Evolutionary conservation across 2,797 vertebrate species (phyloP).

Genomic region (Aplochiton taeniatus): DNA sequence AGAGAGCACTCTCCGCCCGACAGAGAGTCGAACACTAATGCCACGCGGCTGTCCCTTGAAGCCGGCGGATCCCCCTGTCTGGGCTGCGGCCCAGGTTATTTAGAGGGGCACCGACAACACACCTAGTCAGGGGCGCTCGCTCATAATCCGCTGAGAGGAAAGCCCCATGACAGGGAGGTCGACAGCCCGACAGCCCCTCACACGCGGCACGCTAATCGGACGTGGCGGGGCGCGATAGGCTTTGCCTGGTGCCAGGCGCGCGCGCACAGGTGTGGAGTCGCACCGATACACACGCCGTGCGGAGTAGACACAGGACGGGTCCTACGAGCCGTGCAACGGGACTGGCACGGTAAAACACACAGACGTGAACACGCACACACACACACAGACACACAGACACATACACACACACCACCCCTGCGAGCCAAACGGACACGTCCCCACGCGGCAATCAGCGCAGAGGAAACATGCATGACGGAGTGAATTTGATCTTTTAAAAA

Average conservation of each 20-base stretch:
- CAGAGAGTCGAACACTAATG: constrained; percentile 6
- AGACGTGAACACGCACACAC: constrained; percentile 27
- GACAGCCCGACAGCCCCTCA: constrained; percentile 15
- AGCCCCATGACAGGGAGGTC: constrained; percentile 17
- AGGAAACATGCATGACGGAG: no score
- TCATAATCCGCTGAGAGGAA: constrained; percentile 18
- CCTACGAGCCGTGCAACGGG: no score
- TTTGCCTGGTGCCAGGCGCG: background rate
- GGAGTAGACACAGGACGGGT: no score
- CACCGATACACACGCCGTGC: background rate
- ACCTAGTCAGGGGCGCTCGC: constrained; percentile 16
- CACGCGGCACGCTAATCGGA: background rate
- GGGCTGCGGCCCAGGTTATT: constrained; percentile 8
- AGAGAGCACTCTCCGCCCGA: background rate
- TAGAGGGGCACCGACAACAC: constrained; percentile 32
- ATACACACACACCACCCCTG: constrained; percentile 4
- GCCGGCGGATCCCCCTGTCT: constrained; percentile 36
- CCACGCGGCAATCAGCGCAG: background rate
- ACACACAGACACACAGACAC: constrained; percentile 19
- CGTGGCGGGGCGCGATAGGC: background rate
- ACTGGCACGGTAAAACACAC: no score
- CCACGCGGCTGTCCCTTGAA: constrained; percentile 15
- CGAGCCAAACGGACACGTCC: background rate
- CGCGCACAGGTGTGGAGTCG: constrained; percentile 11
- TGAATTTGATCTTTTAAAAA: no score